These are phyloP conservation scores for Pseudorhombus dupliciocellatus DNA, from an alignment of 2,113 vertebrate species.

Conservation along the genomic window DNA sequence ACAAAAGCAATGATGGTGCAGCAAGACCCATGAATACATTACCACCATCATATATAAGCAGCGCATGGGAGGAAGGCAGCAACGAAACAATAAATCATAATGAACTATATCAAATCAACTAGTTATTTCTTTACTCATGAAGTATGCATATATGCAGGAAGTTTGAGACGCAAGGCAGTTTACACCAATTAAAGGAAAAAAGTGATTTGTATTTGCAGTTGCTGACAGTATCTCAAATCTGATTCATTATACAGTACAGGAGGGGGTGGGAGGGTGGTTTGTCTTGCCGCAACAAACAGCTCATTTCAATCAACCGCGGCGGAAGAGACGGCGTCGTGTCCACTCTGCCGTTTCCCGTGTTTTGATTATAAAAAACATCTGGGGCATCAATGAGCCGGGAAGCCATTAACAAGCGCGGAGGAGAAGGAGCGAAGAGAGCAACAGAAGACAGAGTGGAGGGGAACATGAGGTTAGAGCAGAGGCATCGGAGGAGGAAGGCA, in stretches of 20 bases:
- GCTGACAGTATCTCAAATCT: conserved; percentile 33
- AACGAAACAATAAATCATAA: conserved; percentile 69
- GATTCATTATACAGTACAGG: conserved; percentile 27
- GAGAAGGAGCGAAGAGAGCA: conserved; percentile 35
- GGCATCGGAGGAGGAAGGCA: conserved; percentile 17
- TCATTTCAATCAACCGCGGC: conserved; percentile 51
- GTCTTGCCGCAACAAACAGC: conserved; percentile 29
- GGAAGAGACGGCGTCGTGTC: conserved; percentile 47
- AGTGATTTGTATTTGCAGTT: conserved; percentile 40
- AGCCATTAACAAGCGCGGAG: conserved; percentile 72
- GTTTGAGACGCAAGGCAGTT: conserved; percentile 21
- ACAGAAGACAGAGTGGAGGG: conserved; percentile 42
- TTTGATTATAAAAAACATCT: conserved; percentile 78
- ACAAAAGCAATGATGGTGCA: conserved; percentile 75
- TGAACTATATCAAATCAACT: conserved; percentile 69
- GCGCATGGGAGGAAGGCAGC: conserved; percentile 27
- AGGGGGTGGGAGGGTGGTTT: no score
- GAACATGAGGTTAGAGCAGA: conserved; percentile 36
- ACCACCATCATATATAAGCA: conserved; percentile 54
- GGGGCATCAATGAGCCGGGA: conserved; percentile 75
- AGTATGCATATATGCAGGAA: conserved; percentile 31
- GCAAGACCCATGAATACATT: conserved; percentile 71
- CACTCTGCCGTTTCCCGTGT: conserved; percentile 66
- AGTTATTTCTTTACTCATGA: conserved; percentile 51
- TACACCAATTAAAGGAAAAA: conserved; percentile 45